phyloP scores from a whole-genome alignment of 2,888 invertebrate species.

The Galeopsomyia nigrocyanea region DNA sequence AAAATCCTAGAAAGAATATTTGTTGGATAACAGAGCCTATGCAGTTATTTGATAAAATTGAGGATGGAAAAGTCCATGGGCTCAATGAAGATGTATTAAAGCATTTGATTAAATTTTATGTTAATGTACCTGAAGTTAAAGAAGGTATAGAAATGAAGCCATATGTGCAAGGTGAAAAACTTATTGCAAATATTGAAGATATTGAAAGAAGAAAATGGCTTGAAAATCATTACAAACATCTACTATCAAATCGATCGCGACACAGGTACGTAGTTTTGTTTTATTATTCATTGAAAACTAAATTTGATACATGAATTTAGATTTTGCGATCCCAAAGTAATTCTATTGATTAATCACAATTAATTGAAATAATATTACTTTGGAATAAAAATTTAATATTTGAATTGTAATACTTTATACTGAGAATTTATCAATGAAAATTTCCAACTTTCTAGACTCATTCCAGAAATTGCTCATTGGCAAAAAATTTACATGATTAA shows the following conservation, averaged over 20 bases:
- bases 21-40: slow-evolving; percentile 83
- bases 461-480: slow-evolving; percentile 84
- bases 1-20: slow-evolving; percentile 81
- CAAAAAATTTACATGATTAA: slow-evolving; percentile 85
- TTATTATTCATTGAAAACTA: slow-evolving; percentile 27
- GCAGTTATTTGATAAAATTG: slow-evolving; percentile 81
- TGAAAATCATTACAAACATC: slow-evolving; percentile 77
- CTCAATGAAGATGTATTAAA: slow-evolving; percentile 86
- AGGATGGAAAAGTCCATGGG: slow-evolving; percentile 78
- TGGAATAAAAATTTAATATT: slow-evolving; percentile 14
- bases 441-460: slow-evolving; percentile 59
- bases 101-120: slow-evolving; percentile 80
- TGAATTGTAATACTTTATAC: slow-evolving; percentile 17
- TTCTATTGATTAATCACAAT: background rate
- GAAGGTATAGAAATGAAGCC: slow-evolving; percentile 79
- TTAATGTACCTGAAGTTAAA: slow-evolving; percentile 77
- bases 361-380: slow-evolving; percentile 11
- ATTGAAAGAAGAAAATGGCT: slow-evolving; percentile 79
- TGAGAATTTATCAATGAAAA: too few relatives aligned
- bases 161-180: slow-evolving; percentile 75
- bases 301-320: slow-evolving; percentile 9
- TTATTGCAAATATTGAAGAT: slow-evolving; percentile 79
- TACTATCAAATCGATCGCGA: slow-evolving; percentile 78
- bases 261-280: slow-evolving; percentile 62
- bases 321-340: background rate